Conservation (phyloP, 1,140 invertebrate genomes). For the Neodiprion pinetum region DNA sequence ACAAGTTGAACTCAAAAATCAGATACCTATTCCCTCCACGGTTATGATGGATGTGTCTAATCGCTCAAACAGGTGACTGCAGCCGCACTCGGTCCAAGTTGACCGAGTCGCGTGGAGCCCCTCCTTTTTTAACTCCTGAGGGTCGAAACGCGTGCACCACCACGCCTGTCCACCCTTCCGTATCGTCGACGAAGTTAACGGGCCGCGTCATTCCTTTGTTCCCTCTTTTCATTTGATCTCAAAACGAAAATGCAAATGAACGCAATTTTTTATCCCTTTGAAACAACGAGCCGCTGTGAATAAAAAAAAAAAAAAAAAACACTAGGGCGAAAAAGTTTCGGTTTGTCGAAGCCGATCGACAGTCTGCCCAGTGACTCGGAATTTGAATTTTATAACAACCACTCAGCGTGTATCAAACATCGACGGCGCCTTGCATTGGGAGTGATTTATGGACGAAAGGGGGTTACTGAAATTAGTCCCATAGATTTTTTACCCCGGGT, state of each 20-base stretch:
- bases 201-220: neutral
- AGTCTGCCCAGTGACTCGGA: no score
- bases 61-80: slow-evolving; percentile 1
- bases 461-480: neutral
- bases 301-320: neutral
- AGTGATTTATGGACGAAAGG: neutral
- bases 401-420: neutral
- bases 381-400: no score
- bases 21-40: slow-evolving; percentile 2
- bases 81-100: neutral
- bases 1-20: slow-evolving; percentile 4
- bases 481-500: neutral
- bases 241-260: no score
- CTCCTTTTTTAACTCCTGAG: no score
- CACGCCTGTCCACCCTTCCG: no score
- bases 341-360: no score
- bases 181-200: neutral
- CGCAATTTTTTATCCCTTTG: neutral
- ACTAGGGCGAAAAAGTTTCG: no score
- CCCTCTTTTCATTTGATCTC: neutral
- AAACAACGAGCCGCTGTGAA: neutral
- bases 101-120: neutral
- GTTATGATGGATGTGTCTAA: slow-evolving; percentile 3
- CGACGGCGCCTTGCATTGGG: neutral
- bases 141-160: no score